Evolutionary conservation across 2,113 vertebrate genomes (phyloP).

Genomic region (Mugil cephalus): DNA sequence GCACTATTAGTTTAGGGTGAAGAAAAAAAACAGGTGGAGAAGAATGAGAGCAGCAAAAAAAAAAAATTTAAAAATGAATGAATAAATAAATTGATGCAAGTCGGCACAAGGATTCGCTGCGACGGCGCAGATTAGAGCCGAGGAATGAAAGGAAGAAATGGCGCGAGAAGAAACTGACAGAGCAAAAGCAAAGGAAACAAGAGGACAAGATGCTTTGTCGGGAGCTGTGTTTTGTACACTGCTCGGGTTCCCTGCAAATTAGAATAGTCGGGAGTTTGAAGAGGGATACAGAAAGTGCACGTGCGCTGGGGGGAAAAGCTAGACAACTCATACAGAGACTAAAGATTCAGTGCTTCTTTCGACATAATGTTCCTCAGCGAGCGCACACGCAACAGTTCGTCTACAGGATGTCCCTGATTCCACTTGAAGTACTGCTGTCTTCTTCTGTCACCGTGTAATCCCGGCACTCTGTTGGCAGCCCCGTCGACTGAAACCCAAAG

Average conservation of each 20-base stretch:
- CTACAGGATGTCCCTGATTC: slow-evolving; percentile 42
- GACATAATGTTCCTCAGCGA: slow-evolving; percentile 14
- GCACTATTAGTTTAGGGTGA: slow-evolving; percentile 43
- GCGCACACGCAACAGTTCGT: slow-evolving; percentile 16
- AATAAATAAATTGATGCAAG: slow-evolving; percentile 26
- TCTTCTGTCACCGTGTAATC: slow-evolving; percentile 42
- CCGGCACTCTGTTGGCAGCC: slow-evolving; percentile 37
- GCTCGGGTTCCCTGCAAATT: slow-evolving; percentile 40
- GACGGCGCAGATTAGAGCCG: slow-evolving; percentile 52
- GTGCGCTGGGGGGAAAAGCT: background rate
- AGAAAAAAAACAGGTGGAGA: background rate
- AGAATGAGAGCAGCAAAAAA: slow-evolving; percentile 11
- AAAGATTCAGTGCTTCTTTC: slow-evolving; percentile 11
- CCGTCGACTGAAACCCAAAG: slow-evolving; percentile 30
- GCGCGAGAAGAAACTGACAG: slow-evolving; percentile 22
- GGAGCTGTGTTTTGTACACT: slow-evolving; percentile 24
- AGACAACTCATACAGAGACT: background rate
- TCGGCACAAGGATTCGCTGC: slow-evolving; percentile 20
- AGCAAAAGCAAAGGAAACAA: slow-evolving; percentile 25
- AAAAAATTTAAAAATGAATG: too few species aligned
- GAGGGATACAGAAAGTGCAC: background rate
- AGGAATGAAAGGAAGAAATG: slow-evolving; percentile 30
- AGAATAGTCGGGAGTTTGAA: slow-evolving; percentile 24
- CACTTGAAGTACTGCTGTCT: slow-evolving; percentile 49
- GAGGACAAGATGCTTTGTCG: slow-evolving; percentile 47